Conservation (phyloP, 2,113 vertebrate genomes). For the Martes martes region DNA sequence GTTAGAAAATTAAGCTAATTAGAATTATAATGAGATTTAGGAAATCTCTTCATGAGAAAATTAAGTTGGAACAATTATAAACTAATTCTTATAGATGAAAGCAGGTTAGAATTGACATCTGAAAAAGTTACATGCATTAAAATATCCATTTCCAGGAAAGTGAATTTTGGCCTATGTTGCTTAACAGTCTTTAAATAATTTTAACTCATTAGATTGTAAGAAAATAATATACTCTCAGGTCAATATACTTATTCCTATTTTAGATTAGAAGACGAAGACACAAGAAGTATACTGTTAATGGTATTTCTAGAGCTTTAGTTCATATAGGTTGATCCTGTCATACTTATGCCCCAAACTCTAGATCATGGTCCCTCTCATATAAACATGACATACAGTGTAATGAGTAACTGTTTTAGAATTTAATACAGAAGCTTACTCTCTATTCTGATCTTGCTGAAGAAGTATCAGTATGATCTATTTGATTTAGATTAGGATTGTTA, state of each 20-base stretch:
- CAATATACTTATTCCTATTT: not conserved
- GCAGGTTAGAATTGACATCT: not conserved
- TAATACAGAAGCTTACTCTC: not conserved
- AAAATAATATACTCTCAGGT: not conserved
- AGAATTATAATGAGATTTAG: not conserved
- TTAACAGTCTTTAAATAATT: not conserved
- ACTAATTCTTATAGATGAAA: not conserved
- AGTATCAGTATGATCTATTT: not conserved
- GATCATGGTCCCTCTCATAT: accelerated
- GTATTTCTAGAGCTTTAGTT: not conserved
- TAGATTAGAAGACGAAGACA: not conserved
- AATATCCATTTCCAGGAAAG: not conserved
- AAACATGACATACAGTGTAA: not conserved
- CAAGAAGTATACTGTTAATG: not conserved
- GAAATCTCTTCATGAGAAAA: not conserved
- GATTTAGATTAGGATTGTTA: not conserved
- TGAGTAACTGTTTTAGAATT: not conserved
- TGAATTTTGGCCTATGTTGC: not conserved
- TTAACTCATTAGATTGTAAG: not conserved
- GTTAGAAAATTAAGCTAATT: slow-evolving; percentile 19
- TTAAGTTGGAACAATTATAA: not conserved
- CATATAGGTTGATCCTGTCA: not conserved
- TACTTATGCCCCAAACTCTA: not conserved
- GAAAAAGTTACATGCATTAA: not conserved
- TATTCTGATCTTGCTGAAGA: not conserved